A percentile compares a stretch with the other conserved stretches of the same genome.
Evolutionary conservation across 1,140 invertebrate species (phyloP).

Genomic region (Phortica variegata): DNA sequence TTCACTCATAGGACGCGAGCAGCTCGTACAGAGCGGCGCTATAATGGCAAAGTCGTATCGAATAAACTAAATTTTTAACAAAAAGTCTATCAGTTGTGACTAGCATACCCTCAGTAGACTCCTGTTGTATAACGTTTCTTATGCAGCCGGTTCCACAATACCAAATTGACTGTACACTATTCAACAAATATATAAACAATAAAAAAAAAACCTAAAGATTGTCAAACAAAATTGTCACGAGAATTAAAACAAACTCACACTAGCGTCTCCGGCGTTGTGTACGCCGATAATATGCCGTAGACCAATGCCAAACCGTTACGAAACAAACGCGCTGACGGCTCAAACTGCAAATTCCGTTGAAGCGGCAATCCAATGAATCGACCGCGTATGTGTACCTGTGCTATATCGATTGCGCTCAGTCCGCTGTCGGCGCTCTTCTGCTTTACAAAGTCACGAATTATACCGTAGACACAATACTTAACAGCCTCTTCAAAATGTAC

Average conservation of each 20-base stretch:
- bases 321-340: constrained; percentile 17
- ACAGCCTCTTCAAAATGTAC: constrained; percentile 37
- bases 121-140: constrained; percentile 44
- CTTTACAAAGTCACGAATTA: constrained; percentile 25
- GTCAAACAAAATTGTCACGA: neutral
- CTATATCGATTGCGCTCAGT: constrained; percentile 32
- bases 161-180: constrained; percentile 48
- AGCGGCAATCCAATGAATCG: constrained; percentile 36
- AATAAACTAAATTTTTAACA: neutral
- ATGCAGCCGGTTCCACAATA: constrained; percentile 41
- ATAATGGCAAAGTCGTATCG: neutral
- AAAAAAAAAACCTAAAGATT: constrained; percentile 1
- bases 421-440: constrained; percentile 9
- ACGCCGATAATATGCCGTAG: constrained; percentile 40
- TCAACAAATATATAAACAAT: neutral
- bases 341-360: constrained; percentile 28
- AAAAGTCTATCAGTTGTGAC: neutral
- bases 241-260: constrained; percentile 29
- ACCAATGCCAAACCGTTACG: constrained; percentile 28
- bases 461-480: constrained; percentile 33
- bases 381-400: constrained; percentile 39
- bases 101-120: constrained; percentile 36
- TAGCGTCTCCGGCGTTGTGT: constrained; percentile 27
- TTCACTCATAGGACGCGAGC: constrained; percentile 42
- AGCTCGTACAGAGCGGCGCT: constrained; percentile 44